Evolutionary conservation across 2,113 vertebrate species (phyloP).

Genomic region (Psilopogon haemacephalus): DNA sequence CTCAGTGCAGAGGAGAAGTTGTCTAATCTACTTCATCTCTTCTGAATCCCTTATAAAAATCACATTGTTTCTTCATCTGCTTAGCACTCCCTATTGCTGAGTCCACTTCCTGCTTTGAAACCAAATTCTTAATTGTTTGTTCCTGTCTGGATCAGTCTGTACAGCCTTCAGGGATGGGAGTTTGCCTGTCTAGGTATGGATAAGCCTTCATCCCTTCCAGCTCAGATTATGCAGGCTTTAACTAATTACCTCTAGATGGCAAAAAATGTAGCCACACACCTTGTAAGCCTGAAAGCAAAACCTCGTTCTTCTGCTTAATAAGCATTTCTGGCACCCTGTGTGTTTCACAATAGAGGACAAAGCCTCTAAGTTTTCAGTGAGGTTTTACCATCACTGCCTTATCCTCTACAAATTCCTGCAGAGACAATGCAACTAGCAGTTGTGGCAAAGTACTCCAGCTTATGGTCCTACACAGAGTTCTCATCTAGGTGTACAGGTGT

Average conservation of each 20-base stretch:
- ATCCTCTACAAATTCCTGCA: neutral
- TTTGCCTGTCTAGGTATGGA: neutral
- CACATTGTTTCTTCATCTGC: conserved; percentile 5
- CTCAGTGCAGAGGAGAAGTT: neutral
- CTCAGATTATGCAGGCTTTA: neutral
- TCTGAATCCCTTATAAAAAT: conserved; percentile 6
- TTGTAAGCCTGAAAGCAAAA: neutral
- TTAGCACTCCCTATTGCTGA: neutral
- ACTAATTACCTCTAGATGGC: conserved; percentile 4
- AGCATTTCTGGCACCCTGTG: accelerated
- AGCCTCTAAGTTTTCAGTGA: neutral
- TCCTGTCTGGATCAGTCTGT: conserved; percentile 24
- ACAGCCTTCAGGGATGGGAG: conserved; percentile 40
- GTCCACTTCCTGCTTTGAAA: conserved; percentile 37
- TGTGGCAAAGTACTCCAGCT: neutral
- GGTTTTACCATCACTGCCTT: neutral
- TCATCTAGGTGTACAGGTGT: neutral
- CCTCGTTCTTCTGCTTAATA: neutral
- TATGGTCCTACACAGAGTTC: neutral
- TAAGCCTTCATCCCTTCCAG: conserved; percentile 30
- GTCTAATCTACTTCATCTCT: neutral
- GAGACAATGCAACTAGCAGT: neutral
- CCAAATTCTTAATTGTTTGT: conserved; percentile 31
- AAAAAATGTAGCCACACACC: neutral
- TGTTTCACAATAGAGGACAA: neutral